Conservation (phyloP, 1,140 invertebrate species). For the Oedothorax gibbosus region DNA sequence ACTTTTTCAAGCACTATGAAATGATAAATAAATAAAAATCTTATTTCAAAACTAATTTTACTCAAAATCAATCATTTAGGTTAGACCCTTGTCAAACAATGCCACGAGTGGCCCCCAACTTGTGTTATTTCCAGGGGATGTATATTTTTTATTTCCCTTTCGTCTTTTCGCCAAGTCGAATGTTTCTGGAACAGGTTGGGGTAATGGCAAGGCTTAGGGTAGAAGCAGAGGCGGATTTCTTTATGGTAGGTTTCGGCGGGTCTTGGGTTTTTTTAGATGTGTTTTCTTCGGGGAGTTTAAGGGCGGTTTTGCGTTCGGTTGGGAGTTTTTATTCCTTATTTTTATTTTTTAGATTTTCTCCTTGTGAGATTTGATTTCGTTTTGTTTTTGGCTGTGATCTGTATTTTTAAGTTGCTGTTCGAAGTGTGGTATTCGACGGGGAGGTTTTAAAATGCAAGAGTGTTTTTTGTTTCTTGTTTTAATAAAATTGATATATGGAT, state of each 20-base stretch:
- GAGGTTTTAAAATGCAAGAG: background rate
- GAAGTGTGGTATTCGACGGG: background rate
- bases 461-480: too few relatives aligned
- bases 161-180: conserved; percentile 32
- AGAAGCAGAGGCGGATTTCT: conserved; percentile 37
- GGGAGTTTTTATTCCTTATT: conserved; percentile 26
- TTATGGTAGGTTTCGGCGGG: conserved; percentile 16
- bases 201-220: conserved; percentile 31
- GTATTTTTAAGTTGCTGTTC: too few relatives aligned
- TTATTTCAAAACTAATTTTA: too few relatives aligned
- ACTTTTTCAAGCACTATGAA: too few relatives aligned
- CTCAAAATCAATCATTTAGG: too few relatives aligned
- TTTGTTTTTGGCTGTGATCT: background rate
- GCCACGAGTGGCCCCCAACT: too few relatives aligned
- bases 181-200: conserved; percentile 54
- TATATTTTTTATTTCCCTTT: conserved; percentile 17
- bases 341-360: background rate
- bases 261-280: too few relatives aligned
- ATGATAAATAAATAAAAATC: too few relatives aligned
- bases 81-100: too few relatives aligned
- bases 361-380: conserved; percentile 41
- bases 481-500: too few relatives aligned
- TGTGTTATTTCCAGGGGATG: background rate
- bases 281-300: conserved; percentile 25
- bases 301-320: conserved; percentile 51